These are phyloP conservation scores for Oppia nitens DNA, from an alignment of 1,140 invertebrate species.

Conservation along the genomic window DNA sequence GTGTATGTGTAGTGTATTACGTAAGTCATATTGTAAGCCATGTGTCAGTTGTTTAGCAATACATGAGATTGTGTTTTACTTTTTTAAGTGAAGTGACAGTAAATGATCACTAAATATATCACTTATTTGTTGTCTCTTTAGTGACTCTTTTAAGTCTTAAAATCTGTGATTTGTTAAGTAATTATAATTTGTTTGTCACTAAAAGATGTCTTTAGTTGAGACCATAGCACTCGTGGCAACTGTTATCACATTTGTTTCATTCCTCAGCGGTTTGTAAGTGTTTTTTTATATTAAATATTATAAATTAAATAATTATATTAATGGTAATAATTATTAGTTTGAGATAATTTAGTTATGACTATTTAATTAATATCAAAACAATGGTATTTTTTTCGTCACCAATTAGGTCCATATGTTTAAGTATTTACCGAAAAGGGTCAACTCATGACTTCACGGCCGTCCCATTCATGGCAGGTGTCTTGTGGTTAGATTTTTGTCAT, in stretches of 20 bases:
- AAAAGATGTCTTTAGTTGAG: too few species aligned
- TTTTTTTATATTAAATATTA: not conserved
- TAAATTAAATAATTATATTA: not conserved
- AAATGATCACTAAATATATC: too few species aligned
- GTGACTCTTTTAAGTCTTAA: too few species aligned
- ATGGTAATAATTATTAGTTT: not conserved
- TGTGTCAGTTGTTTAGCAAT: too few species aligned
- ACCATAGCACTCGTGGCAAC: not conserved
- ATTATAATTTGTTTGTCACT: too few species aligned
- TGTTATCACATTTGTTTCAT: not conserved
- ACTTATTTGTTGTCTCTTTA: too few species aligned
- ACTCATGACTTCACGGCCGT: slow-evolving; percentile 6
- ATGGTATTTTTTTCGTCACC: slow-evolving; percentile 6
- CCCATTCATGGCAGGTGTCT: slow-evolving; percentile 6
- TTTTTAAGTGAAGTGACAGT: too few species aligned
- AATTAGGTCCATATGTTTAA: slow-evolving; percentile 6
- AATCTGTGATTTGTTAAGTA: too few species aligned
- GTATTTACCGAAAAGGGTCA: not conserved
- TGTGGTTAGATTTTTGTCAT: slow-evolving; percentile 4
- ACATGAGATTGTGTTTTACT: too few species aligned
- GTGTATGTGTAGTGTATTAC: too few species aligned
- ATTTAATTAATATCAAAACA: not conserved
- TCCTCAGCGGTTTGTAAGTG: not conserved
- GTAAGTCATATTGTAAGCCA: too few species aligned
- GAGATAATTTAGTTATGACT: not conserved